Percentiles rank a stretch among this genome's conserved stretches.
phyloP scores from a whole-genome alignment of 2,113 vertebrate genomes.

The Callopanchax toddi region DNA sequence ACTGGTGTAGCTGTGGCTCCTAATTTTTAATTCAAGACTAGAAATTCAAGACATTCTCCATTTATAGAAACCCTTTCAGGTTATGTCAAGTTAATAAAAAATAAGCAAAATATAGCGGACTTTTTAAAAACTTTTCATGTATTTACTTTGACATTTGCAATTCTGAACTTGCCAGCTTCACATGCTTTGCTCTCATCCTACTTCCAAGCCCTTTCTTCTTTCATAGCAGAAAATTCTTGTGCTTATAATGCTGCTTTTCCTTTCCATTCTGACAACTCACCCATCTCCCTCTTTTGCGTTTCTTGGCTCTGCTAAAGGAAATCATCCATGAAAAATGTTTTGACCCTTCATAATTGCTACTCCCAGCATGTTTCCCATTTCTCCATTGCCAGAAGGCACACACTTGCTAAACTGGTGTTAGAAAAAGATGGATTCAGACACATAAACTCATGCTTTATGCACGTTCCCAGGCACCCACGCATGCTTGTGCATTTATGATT shows the following conservation, averaged over 20 bases:
- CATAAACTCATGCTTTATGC: constrained; percentile 19
- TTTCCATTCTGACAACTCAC: constrained; percentile 23
- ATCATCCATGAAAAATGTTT: constrained; percentile 77
- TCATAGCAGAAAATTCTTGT: constrained; percentile 10
- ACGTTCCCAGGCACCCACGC: constrained; percentile 16
- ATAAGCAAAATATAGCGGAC: too few species aligned
- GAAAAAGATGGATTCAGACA: constrained; percentile 32
- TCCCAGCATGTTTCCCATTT: constrained; percentile 56
- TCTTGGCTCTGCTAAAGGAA: constrained; percentile 58
- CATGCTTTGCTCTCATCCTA: constrained; percentile 19
- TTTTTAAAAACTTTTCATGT: too few species aligned
- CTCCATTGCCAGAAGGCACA: constrained; percentile 35
- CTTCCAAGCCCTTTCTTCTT: constrained; percentile 16
- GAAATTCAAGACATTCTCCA: too few species aligned
- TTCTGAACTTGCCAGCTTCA: constrained; percentile 6
- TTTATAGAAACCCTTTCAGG: too few species aligned
- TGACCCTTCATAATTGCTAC: constrained; percentile 71
- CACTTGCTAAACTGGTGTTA: constrained; percentile 31
- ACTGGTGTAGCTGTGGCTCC: too few species aligned
- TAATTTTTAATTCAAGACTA: too few species aligned
- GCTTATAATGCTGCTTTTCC: constrained; percentile 3
- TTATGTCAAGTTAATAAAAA: too few species aligned
- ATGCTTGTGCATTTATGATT: constrained; percentile 5
- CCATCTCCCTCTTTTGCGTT: constrained; percentile 28
- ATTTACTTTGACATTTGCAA: not conserved